A percentile compares a stretch with the other conserved stretches of the same genome.
phyloP scores from a whole-genome alignment of 1,140 invertebrate species.

The Theocolax elegans region DNA sequence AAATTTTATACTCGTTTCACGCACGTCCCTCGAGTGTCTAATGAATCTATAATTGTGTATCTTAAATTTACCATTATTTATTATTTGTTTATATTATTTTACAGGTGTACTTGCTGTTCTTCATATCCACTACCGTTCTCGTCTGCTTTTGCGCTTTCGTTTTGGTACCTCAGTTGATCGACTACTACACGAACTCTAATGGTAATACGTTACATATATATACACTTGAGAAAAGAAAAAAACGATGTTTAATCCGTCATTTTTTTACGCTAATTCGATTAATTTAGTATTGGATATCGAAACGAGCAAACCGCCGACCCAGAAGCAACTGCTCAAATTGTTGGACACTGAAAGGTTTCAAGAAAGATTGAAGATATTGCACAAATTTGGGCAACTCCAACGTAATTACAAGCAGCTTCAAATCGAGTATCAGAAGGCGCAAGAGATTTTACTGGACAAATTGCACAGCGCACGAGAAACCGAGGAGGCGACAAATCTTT shows the following conservation, averaged over 20 bases:
- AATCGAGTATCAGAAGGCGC: neutral
- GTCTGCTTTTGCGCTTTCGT: neutral
- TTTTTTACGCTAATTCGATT: neutral
- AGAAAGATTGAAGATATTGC: neutral
- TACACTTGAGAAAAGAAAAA: too few relatives aligned
- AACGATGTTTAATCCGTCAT: too few relatives aligned
- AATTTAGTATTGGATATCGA: neutral
- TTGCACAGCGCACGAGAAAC: neutral
- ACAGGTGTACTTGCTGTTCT: neutral
- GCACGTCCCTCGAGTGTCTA: too few relatives aligned
- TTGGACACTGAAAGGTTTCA: neutral
- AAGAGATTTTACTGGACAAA: neutral
- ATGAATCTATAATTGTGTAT: too few relatives aligned
- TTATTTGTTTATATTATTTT: too few relatives aligned
- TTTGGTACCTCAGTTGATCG: neutral
- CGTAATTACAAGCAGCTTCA: neutral
- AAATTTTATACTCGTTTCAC: too few relatives aligned
- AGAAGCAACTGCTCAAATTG: neutral
- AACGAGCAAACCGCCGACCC: neutral
- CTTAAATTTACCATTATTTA: too few relatives aligned
- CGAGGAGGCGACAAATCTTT: neutral
- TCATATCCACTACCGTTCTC: neutral
- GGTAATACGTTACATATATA: neutral
- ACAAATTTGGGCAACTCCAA: neutral
- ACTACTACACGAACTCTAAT: neutral